These are phyloP conservation scores for Danio albolineatus DNA, from an alignment of 2,797 vertebrate genomes.

Conservation along the genomic window DNA sequence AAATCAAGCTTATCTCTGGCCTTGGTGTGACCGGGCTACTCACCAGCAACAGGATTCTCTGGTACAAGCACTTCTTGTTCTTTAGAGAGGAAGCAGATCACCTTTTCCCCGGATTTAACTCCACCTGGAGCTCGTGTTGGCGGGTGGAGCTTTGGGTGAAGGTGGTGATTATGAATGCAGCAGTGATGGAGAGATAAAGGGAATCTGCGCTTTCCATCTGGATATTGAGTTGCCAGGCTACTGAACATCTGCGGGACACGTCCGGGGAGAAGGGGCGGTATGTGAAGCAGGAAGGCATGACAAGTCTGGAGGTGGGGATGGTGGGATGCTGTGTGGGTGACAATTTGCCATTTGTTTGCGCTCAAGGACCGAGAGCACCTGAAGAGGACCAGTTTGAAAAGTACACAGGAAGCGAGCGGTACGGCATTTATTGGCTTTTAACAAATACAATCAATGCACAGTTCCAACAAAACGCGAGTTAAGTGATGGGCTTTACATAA, in stretches of 20 bases:
- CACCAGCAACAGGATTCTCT: neutral
- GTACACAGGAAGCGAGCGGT: slow-evolving; percentile 25
- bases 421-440: slow-evolving; percentile 10
- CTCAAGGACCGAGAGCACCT: slow-evolving; percentile 14
- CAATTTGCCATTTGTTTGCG: slow-evolving; percentile 2
- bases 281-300: slow-evolving; percentile 8
- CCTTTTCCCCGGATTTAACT: neutral
- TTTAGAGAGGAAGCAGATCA: neutral
- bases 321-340: slow-evolving; percentile 9
- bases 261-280: neutral
- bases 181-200: slow-evolving; percentile 6
- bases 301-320: neutral
- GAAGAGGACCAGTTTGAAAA: slow-evolving; percentile 8
- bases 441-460: neutral
- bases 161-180: neutral
- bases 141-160: neutral
- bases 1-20: neutral
- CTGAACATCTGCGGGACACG: slow-evolving; percentile 2
- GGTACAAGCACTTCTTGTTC: slow-evolving; percentile 11
- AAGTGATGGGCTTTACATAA: neutral
- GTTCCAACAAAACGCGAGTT: neutral
- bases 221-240: slow-evolving; percentile 7
- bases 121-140: neutral
- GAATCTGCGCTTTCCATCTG: neutral
- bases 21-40: slow-evolving; percentile 1